Conservation (phyloP, 2,888 invertebrate species). For the Zeuzera pyrina region DNA sequence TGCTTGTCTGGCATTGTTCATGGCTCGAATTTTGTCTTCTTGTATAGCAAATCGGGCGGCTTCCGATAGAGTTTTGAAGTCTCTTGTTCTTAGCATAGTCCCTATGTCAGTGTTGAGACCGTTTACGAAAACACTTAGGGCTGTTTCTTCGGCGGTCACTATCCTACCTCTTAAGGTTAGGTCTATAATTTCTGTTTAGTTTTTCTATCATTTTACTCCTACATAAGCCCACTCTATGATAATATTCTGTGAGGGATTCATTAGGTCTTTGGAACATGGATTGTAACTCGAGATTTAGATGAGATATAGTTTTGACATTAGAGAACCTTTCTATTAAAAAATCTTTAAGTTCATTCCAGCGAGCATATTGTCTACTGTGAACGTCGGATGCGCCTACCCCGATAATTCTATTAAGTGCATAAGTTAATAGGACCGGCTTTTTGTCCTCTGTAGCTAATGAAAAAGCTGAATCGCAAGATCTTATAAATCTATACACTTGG, state of each 20-base stretch:
- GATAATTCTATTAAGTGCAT: conserved; percentile 1
- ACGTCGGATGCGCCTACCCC: not conserved
- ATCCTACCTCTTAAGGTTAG: conserved; percentile 11
- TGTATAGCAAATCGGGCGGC: conserved; percentile 20
- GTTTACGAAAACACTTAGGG: conserved; percentile 21
- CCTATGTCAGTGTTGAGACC: conserved; percentile 19
- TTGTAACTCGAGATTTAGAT: conserved; percentile 5
- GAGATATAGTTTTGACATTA: conserved; percentile 5
- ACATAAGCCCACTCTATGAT: conserved; percentile 6
- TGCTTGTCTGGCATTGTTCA: conserved; percentile 14
- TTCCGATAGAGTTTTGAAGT: conserved; percentile 12
- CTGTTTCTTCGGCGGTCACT: conserved; percentile 17
- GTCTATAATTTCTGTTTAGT: conserved; percentile 14
- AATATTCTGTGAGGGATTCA: conserved; percentile 6
- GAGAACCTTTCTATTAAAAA: conserved; percentile 6
- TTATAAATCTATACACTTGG: conserved; percentile 5
- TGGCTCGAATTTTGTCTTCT: conserved; percentile 19
- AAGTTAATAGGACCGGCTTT: not conserved
- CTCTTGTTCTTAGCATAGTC: conserved; percentile 17
- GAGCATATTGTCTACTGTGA: not conserved
- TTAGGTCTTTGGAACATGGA: conserved; percentile 7
- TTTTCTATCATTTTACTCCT: conserved; percentile 22
- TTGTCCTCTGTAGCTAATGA: conserved; percentile 1
- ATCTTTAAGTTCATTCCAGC: conserved; percentile 1
- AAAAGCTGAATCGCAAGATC: conserved; percentile 4